A percentile compares a stretch with the other conserved stretches of the same genome.
Conservation (phyloP, 2,797 vertebrate genomes). For the Brachyrhaphis roseni region DNA sequence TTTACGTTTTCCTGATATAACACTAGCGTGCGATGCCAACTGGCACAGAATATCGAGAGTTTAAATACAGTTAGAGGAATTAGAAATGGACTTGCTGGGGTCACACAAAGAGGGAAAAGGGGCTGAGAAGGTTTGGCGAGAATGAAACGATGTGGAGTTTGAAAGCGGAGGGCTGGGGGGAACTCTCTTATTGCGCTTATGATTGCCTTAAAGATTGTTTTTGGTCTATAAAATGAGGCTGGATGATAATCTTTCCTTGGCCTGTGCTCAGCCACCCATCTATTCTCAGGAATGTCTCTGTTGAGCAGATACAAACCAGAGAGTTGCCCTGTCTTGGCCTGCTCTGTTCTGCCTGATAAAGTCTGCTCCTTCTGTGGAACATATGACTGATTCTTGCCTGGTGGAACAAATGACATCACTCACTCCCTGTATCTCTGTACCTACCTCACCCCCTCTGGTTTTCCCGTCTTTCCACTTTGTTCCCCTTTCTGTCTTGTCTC, state of each 20-base stretch:
- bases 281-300: conserved; percentile 68
- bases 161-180: background rate
- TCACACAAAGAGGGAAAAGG: conserved; percentile 12
- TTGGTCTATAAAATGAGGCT: conserved; percentile 21
- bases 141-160: background rate
- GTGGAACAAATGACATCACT: conserved; percentile 83
- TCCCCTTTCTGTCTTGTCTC: conserved; percentile 17
- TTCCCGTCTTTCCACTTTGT: conserved; percentile 25
- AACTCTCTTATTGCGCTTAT: background rate
- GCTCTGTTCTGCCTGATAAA: conserved; percentile 74
- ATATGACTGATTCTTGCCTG: conserved; percentile 73
- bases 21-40: conserved; percentile 55
- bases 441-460: conserved; percentile 22
- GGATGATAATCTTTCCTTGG: conserved; percentile 33
- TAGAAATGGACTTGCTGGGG: background rate
- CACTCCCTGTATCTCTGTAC: conserved; percentile 65
- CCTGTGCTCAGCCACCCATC: conserved; percentile 46
- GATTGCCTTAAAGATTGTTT: conserved; percentile 13
- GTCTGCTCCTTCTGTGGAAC: conserved; percentile 66
- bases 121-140: conserved; percentile 2
- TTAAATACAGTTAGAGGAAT: conserved; percentile 42
- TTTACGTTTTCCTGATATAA: conserved; percentile 57
- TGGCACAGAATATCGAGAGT: conserved; percentile 44
- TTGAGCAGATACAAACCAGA: conserved; percentile 63
- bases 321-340: conserved; percentile 61